Evolutionary conservation across 2,888 invertebrate genomes (phyloP), one percentile per base, ranked within the genome.

Genomic region (Andrena hattorfiana): DNA sequence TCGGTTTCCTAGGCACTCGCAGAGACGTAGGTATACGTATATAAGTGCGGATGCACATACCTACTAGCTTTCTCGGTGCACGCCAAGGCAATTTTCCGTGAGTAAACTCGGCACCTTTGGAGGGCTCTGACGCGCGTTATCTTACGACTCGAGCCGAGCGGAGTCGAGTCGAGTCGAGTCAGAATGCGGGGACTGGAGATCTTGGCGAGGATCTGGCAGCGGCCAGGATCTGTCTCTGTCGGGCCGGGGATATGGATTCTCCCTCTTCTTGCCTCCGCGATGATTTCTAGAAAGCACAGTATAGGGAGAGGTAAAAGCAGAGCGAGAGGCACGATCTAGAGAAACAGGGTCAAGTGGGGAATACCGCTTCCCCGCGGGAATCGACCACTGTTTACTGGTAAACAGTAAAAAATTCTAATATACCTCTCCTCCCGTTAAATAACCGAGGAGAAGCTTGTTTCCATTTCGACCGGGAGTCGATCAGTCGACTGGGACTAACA

Each of bases 41-140:
- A 51, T 20, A 32, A 51, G 51, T n/a, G 62, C 63, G 42, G 64
- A 63, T 26, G 54, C 51, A 72, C 54, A 62, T 49, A 62, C 42
- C 2, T 7, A 35, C 62, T 63, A 30, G n/a, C 16, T 66, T 56
- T 51, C n/a, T 59, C 23, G 60, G 32, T 68, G 63, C 62, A 69
- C 70, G 81, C 73, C 83, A 72, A 84, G 80, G 81, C 86, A 86
- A 88, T 89, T 90, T 88, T 90, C 87, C 79, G 67, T 68, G 87
- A 87, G 87, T 84, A 87, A 88, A 90, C 80, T 81, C 86, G 60
- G 62, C 79, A 66, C 79, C 80, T 85, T 84, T 85, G 73, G 79
- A 83, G 87, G 30, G 35, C 56, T 77, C 78, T 60, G 85, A 80
- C 76, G 78, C 79, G 77, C 81, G 84, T 89, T 89, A 85, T 89